These are phyloP conservation scores for Pelobates cultripes DNA, from an alignment of 2,797 vertebrate species.

Conservation along the genomic window DNA sequence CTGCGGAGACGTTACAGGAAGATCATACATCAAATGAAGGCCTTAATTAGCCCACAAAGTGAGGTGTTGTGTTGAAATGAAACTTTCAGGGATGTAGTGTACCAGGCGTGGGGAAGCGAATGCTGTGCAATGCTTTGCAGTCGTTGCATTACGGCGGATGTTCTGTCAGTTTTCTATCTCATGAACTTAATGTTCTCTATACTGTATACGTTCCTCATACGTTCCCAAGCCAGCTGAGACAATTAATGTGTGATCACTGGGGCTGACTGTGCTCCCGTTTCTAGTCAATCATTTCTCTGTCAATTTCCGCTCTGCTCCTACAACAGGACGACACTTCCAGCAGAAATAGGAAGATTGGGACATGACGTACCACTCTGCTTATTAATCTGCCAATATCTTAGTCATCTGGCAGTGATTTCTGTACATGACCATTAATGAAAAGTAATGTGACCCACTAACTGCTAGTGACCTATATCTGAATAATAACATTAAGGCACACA, in stretches of 20 bases:
- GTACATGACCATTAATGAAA: not conserved
- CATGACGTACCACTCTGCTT: not conserved
- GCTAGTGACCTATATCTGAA: slow-evolving; percentile 3
- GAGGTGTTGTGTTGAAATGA: too few relatives aligned
- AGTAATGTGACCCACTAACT: not conserved
- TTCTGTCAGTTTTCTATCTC: not conserved
- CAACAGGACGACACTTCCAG: not conserved
- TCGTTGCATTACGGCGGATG: not conserved
- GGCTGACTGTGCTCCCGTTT: not conserved
- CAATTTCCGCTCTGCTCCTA: not conserved
- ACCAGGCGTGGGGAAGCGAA: too few relatives aligned
- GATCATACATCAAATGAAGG: too few relatives aligned
- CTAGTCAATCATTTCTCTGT: not conserved
- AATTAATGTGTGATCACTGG: not conserved
- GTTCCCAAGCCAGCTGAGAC: not conserved
- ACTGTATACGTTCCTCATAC: too few relatives aligned
- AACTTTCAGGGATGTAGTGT: too few relatives aligned
- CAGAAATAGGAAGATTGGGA: not conserved
- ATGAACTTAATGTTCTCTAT: not conserved
- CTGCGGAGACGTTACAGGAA: too few relatives aligned
- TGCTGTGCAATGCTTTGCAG: too few relatives aligned
- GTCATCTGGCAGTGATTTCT: not conserved
- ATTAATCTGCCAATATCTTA: not conserved
- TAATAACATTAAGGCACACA: not conserved
- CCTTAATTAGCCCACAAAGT: too few relatives aligned